phyloP scores from a whole-genome alignment of 2,797 vertebrate genomes.

The Tapirus indicus region DNA sequence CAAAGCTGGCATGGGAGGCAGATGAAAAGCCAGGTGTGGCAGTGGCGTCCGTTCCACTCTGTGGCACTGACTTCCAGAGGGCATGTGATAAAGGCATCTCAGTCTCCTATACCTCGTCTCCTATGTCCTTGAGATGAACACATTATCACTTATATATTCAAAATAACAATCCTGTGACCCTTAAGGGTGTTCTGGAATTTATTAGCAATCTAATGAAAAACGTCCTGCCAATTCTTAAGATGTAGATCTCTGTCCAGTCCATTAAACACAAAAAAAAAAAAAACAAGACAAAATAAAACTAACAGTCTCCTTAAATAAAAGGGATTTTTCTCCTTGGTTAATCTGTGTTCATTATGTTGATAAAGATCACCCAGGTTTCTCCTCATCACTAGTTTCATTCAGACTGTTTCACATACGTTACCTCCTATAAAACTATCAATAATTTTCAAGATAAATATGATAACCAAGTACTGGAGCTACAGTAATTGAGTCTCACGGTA shows the following conservation, averaged over 20 bases:
- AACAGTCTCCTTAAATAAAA: not conserved
- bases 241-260: not conserved
- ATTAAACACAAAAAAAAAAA: not conserved
- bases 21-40: not conserved
- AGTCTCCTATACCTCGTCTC: not conserved
- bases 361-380: not conserved
- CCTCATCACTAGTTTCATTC: not conserved
- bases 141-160: not conserved
- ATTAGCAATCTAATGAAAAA: not conserved
- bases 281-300: not conserved
- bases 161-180: not conserved
- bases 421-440: not conserved
- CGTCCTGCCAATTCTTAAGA: not conserved
- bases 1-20: not conserved
- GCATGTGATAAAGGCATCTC: accelerated
- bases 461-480: not conserved
- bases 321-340: not conserved
- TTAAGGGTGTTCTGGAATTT: not conserved
- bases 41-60: not conserved
- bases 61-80: accelerated
- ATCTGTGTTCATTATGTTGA: not conserved
- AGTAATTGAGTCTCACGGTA: not conserved
- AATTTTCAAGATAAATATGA: not conserved
- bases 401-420: not conserved
- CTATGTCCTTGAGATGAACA: not conserved